Base-by-base conservation (phyloP, 1,140 invertebrate species). In the Lucilia cuprina region DNA sequence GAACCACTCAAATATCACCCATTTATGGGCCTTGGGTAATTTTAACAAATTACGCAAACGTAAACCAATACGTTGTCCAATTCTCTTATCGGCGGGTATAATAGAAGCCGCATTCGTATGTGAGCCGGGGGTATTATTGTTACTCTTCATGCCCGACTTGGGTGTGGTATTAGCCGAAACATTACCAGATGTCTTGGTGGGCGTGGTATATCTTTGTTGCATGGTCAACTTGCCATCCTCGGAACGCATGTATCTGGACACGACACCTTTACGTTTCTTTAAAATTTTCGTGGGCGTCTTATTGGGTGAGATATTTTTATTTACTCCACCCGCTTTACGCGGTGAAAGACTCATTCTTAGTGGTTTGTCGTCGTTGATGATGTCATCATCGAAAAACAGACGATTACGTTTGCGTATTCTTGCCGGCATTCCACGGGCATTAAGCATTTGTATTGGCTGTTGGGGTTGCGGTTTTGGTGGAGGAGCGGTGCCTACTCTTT, bases 1-100 rank as follows among this genome's bases (percentile, higher is more conserved):
- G 92, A 99, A 99, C 95, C 98, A 99, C 91, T 99, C 99, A 92
- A 98, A 99, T 90, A 97, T 99, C 2, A 99, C 98, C 98, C 98
- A 99, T 93, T 98, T 98, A 91, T 99, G 98, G 25, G 98, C 98
- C 93, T 99, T 99, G 0, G 99, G 98, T 86, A 99, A 92, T 92
- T 99, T 99, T 0, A 99, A 93, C n/a, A 99, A 93, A 93, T 99
- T 99, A 87, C 98, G 93, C 60, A 99, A 92, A 85, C 97, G 92
- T 91, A 97, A 94, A 2, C 98, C 98, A 87, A 98, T 97, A 87
- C 95, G 94, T 88, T 98, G 97, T 0, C 97, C 97, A 87, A 95
- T 94, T 91, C 86, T 88, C 75, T 91, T 91, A 84, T 91, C 87
- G 7, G 87, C 87, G 25, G 83, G 82, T 2, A 87, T 86, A 41